Conservation (phyloP, 2,888 invertebrate species). For the Eupeodes latifasciatus region DNA sequence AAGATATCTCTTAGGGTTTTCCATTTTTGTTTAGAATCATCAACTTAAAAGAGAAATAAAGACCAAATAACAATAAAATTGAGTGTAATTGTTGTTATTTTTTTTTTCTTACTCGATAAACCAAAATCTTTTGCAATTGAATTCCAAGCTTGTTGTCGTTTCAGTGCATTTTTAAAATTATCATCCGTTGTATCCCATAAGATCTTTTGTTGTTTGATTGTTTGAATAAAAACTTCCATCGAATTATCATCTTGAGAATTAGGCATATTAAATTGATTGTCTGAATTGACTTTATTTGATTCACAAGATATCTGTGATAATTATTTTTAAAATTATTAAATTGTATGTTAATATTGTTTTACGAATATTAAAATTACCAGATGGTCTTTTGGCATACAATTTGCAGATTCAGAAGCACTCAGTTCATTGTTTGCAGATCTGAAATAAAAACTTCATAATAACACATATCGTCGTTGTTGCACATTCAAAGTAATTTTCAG, state of each 20-base stretch:
- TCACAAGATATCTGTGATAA: neutral
- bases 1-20: neutral
- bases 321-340: neutral
- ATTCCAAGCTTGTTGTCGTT: conserved; percentile 36
- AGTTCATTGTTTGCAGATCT: neutral
- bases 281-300: conserved; percentile 5
- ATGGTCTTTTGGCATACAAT: neutral
- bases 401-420: neutral
- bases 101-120: neutral
- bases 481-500: neutral
- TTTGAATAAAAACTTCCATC: neutral
- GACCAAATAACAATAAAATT: neutral
- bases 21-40: conserved; percentile 20
- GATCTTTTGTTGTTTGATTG: neutral
- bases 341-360: neutral
- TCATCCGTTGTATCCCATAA: conserved; percentile 6
- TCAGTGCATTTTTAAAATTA: neutral
- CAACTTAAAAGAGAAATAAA: neutral
- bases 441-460: neutral
- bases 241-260: neutral
- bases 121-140: conserved; percentile 12
- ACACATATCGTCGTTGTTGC: no score
- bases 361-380: neutral
- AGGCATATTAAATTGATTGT: neutral
- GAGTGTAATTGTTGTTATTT: neutral